These are phyloP conservation scores for Poeciliopsis paucimaculata DNA, from an alignment of 2,797 vertebrate species.

Conservation along the genomic window DNA sequence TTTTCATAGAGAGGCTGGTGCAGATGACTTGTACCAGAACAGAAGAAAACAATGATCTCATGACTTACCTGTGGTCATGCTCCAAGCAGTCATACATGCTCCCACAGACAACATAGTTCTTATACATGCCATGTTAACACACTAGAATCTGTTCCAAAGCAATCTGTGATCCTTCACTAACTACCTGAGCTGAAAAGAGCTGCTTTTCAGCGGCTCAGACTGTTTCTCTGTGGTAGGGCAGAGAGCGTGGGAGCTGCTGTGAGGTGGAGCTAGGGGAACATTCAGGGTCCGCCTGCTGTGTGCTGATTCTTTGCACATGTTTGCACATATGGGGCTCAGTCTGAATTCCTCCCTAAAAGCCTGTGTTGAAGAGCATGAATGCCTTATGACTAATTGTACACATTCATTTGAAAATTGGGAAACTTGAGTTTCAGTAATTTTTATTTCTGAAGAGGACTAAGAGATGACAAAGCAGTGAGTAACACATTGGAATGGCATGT, in stretches of 20 bases:
- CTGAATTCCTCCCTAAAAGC: constrained; percentile 5
- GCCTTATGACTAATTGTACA: background rate
- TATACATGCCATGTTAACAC: constrained; percentile 31
- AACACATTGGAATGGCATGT: background rate
- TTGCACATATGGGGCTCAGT: constrained; percentile 17
- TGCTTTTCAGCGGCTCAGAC: background rate
- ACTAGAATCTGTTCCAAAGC: background rate
- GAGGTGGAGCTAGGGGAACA: constrained; percentile 19
- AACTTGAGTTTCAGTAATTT: background rate
- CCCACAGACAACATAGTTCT: constrained; percentile 36
- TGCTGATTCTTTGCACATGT: constrained; percentile 55
- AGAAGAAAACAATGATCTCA: background rate
- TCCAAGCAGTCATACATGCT: constrained; percentile 36
- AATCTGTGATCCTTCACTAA: background rate
- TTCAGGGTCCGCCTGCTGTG: constrained; percentile 26
- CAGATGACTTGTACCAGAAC: background rate
- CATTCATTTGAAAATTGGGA: background rate
- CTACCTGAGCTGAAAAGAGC: background rate
- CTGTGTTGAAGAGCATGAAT: background rate
- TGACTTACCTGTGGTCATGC: constrained; percentile 52
- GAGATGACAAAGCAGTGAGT: background rate
- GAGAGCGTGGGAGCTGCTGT: constrained; percentile 8
- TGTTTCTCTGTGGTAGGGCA: constrained; percentile 6
- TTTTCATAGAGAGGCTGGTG: background rate
- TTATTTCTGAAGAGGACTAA: background rate